Percentiles rank a stretch among this genome's conserved stretches.
phyloP scores from a whole-genome alignment of 2,888 invertebrate genomes.

The Drosophila atroscutellata region DNA sequence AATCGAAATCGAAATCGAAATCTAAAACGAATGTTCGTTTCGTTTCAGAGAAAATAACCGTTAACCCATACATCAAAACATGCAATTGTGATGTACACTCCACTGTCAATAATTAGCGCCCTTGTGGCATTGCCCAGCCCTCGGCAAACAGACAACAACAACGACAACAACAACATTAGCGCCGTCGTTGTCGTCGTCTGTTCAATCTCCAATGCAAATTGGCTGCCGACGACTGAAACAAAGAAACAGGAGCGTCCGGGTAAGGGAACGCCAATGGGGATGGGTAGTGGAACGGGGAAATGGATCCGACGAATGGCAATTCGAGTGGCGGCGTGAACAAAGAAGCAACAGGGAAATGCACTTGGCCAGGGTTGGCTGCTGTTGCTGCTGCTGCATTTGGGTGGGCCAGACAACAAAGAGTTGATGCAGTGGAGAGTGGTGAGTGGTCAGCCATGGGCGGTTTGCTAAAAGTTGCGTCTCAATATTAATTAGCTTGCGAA shows the following conservation, averaged over 20 bases:
- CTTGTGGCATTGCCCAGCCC: conserved; percentile 20
- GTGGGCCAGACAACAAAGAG: conserved; percentile 67
- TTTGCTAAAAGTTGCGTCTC: conserved; percentile 5
- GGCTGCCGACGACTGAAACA: conserved; percentile 45
- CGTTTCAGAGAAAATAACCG: not conserved
- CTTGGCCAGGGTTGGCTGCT: conserved; percentile 37
- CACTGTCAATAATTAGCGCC: conserved; percentile 37
- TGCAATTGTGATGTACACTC: not conserved
- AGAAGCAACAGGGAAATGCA: conserved; percentile 63
- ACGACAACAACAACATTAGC: conserved; percentile 1
- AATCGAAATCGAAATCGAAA: not conserved
- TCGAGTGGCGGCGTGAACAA: conserved; percentile 30
- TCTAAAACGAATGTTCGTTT: not conserved
- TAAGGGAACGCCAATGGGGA: not conserved
- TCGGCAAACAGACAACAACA: conserved; percentile 7
- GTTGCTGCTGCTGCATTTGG: conserved; percentile 18
- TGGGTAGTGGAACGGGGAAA: not conserved
- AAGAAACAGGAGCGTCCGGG: conserved; percentile 42
- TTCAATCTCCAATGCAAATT: conserved; percentile 52
- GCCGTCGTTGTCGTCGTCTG: conserved; percentile 9
- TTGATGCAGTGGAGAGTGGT: conserved; percentile 11
- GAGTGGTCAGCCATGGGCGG: not conserved
- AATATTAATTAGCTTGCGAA: conserved; percentile 30
- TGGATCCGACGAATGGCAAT: not conserved
- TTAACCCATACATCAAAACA: not conserved